phyloP scores from a whole-genome alignment of 2,113 vertebrate species.

The Scomber colias region DNA sequence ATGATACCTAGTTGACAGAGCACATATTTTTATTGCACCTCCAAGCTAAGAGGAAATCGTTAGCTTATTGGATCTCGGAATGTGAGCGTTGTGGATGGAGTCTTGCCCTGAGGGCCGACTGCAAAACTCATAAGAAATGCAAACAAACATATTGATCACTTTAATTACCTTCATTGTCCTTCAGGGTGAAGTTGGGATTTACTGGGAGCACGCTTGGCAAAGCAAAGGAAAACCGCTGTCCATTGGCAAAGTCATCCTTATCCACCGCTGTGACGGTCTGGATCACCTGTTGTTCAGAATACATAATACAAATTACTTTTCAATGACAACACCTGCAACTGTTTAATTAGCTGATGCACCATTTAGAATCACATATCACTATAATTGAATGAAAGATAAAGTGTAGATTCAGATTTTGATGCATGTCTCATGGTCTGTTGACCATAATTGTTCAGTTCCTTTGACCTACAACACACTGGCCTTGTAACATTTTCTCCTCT shows the following conservation, averaged over 20 bases:
- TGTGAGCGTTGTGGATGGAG: constrained; percentile 30
- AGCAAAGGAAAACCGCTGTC: constrained; percentile 92
- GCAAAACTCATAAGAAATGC: constrained; percentile 61
- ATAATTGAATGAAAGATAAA: constrained; percentile 13
- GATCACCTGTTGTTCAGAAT: constrained; percentile 88
- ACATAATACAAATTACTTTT: constrained; percentile 22
- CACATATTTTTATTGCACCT: constrained; percentile 41
- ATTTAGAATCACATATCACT: neutral
- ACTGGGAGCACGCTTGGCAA: constrained; percentile 86
- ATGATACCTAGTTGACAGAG: constrained; percentile 9
- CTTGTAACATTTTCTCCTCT: constrained; percentile 11
- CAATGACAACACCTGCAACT: constrained; percentile 18
- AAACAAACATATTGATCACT: constrained; percentile 70
- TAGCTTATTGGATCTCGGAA: constrained; percentile 43
- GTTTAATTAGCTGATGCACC: constrained; percentile 18
- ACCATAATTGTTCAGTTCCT: constrained; percentile 14
- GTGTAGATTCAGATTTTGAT: neutral
- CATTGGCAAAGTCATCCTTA: constrained; percentile 96
- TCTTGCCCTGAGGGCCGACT: neutral
- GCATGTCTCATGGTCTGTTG: constrained; percentile 35
- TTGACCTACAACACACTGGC: constrained; percentile 27
- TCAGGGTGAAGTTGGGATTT: constrained; percentile 98
- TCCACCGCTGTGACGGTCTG: constrained; percentile 95
- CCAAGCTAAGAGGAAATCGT: constrained; percentile 30
- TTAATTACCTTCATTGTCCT: constrained; percentile 96